Percentiles rank a stretch among this genome's conserved stretches.
Evolutionary conservation across 1,140 invertebrate species (phyloP).

Genomic region (Drosophila bifasciata): DNA sequence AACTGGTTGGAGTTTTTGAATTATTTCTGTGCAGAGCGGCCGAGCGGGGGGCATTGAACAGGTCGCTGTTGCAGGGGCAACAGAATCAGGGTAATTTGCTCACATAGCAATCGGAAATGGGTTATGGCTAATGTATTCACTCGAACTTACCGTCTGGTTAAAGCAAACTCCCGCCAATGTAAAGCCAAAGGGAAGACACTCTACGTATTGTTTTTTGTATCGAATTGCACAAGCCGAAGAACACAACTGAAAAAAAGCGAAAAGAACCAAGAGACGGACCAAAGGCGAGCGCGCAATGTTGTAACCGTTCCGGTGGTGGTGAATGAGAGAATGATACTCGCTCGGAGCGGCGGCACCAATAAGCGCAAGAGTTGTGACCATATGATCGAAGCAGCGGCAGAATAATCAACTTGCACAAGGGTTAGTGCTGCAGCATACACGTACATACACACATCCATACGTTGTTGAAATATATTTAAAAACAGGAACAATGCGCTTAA

Average conservation of each 20-base stretch:
- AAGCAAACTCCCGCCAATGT: constrained; percentile 1
- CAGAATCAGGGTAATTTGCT: background rate
- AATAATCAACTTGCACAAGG: background rate
- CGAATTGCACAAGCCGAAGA: constrained; percentile 35
- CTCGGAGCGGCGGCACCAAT: constrained; percentile 23
- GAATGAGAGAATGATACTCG: constrained; percentile 58
- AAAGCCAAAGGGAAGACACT: background rate
- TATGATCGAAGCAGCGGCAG: constrained; percentile 51
- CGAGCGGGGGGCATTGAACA: constrained; percentile 21
- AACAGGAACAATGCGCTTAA: no score
- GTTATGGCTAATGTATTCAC: no score
- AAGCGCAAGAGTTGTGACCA: constrained; percentile 40
- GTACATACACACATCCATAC: no score
- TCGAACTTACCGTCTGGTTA: constrained; percentile 21
- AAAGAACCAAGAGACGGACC: constrained; percentile 43
- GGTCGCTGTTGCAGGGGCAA: constrained; percentile 46
- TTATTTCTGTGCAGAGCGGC: constrained; percentile 1
- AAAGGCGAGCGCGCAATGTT: constrained; percentile 70
- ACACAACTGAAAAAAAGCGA: constrained; percentile 39
- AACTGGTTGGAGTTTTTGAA: constrained; percentile 58
- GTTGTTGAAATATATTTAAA: no score
- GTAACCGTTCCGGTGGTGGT: constrained; percentile 54
- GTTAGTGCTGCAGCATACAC: constrained; percentile 1
- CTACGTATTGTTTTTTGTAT: constrained; percentile 19
- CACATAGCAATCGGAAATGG: background rate